Conservation (phyloP, 2,797 vertebrate genomes). For the Notamacropus eugenii region DNA sequence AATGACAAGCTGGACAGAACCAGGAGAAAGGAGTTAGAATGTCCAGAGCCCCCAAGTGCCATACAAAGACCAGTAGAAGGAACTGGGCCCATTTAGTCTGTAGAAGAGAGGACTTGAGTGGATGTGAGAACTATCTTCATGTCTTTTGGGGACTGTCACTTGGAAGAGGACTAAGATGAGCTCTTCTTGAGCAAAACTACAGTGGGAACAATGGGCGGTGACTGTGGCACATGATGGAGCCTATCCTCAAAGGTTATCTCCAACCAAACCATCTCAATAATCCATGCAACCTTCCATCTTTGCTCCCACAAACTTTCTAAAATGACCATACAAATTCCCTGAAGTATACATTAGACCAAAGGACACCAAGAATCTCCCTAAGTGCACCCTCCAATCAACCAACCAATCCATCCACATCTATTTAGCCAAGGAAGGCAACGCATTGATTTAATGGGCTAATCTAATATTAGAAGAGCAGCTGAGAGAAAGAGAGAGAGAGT, state of each 20-base stretch:
- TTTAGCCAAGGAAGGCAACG: background rate
- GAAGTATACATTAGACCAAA: background rate
- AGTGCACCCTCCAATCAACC: background rate
- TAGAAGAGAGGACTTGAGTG: background rate
- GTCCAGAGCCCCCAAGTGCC: background rate
- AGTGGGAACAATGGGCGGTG: background rate
- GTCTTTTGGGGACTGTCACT: background rate
- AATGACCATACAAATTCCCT: background rate
- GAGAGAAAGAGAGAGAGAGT: background rate
- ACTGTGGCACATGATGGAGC: background rate
- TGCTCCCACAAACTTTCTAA: background rate
- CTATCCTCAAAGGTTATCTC: background rate
- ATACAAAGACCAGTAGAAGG: background rate
- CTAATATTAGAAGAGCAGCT: background rate
- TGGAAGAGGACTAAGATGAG: background rate
- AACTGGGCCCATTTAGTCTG: background rate
- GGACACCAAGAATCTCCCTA: background rate
- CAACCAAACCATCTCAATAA: background rate
- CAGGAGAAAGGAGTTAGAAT: background rate
- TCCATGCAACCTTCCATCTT: background rate
- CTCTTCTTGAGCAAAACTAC: background rate
- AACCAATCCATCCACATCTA: background rate
- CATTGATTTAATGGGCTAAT: background rate
- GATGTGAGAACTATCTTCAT: background rate
- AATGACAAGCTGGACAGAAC: background rate